These are phyloP conservation scores for Anguilla japonica DNA, from an alignment of 2,113 vertebrate species.

Conservation along the genomic window DNA sequence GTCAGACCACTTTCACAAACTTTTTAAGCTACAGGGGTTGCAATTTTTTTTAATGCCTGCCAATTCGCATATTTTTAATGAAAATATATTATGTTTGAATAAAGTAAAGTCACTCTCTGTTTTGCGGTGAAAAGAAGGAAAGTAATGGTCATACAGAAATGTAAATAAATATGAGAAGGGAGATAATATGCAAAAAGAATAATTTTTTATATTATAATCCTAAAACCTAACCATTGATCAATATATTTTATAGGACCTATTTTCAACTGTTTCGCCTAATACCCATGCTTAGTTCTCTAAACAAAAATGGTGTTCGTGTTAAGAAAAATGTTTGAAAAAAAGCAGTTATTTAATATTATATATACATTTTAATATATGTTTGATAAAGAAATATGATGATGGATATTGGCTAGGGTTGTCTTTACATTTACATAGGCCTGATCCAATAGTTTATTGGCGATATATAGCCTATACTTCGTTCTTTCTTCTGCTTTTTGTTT, in stretches of 20 bases:
- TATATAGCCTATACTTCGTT: neutral
- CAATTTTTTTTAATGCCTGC: slow-evolving; percentile 32
- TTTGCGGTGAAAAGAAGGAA: neutral
- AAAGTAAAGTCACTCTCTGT: neutral
- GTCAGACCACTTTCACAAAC: slow-evolving; percentile 59
- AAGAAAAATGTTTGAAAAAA: neutral
- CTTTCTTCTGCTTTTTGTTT: neutral
- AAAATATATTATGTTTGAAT: neutral
- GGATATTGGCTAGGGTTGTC: neutral
- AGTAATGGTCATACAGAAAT: neutral
- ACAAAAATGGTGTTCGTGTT: neutral
- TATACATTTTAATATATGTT: neutral
- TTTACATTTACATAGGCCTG: neutral
- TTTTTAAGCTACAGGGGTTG: slow-evolving; percentile 43
- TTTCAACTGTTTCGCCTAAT: neutral
- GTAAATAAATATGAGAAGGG: neutral
- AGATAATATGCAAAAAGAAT: neutral
- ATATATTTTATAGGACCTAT: neutral
- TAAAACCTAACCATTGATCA: neutral
- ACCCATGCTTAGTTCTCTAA: neutral
- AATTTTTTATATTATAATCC: neutral
- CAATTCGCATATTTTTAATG: neutral
- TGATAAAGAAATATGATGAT: neutral
- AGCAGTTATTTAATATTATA: neutral
- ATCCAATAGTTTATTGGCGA: neutral